Evolutionary conservation across 1,140 invertebrate species (phyloP).

Genomic region (Drosophila busckii): DNA sequence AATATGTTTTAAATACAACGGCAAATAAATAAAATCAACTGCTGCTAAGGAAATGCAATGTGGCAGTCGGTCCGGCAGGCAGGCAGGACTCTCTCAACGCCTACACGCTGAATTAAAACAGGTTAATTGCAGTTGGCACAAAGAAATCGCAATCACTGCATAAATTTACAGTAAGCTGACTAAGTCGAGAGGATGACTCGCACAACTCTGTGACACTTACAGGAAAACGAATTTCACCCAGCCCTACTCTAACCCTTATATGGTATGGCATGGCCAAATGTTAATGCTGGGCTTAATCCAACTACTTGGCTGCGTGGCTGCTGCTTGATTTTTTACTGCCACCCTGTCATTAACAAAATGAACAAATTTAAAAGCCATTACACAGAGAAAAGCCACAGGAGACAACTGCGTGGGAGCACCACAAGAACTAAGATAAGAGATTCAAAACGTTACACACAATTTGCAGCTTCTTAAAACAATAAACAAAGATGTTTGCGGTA

Average conservation of each 20-base stretch:
- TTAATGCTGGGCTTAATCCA: slow-evolving; percentile 49
- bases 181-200: slow-evolving; percentile 44
- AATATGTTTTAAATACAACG: slow-evolving; percentile 62
- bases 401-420: slow-evolving; percentile 34
- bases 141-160: slow-evolving; percentile 54
- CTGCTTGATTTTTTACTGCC: slow-evolving; percentile 27
- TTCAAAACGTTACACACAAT: neutral
- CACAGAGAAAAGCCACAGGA: slow-evolving; percentile 50
- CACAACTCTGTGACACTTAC: slow-evolving; percentile 24
- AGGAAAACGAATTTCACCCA: slow-evolving; percentile 51
- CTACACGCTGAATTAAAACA: slow-evolving; percentile 31
- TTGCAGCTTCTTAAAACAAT: too few relatives aligned
- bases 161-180: slow-evolving; percentile 67
- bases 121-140: slow-evolving; percentile 53
- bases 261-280: slow-evolving; percentile 43
- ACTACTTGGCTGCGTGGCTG: slow-evolving; percentile 36
- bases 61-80: too few relatives aligned
- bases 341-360: slow-evolving; percentile 39
- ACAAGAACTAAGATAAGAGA: neutral
- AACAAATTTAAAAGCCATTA: slow-evolving; percentile 59
- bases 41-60: slow-evolving; percentile 59
- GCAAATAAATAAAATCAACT: slow-evolving; percentile 59
- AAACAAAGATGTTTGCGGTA: too few relatives aligned
- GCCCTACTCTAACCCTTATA: too few relatives aligned
- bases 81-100: slow-evolving; percentile 41